Conservation (phyloP, 2,888 invertebrate species). For the Hydropsyche betteni region DNA sequence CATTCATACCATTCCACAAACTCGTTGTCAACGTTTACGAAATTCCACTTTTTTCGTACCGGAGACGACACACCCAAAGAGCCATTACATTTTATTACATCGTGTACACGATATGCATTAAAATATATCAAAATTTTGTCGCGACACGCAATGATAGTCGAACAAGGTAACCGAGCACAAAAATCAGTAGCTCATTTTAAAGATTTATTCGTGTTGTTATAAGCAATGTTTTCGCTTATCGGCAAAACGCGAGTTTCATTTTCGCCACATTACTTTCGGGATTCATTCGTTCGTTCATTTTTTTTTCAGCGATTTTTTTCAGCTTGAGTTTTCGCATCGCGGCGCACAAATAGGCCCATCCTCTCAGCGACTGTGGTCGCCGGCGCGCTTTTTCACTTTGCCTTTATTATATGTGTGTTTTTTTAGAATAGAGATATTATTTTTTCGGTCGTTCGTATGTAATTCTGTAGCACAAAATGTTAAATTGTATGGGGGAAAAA, state of each 20-base stretch:
- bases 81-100: too few relatives aligned
- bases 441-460: too few relatives aligned
- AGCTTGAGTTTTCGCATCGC: neutral
- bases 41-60: too few relatives aligned
- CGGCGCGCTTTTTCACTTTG: neutral
- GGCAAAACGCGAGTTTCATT: constrained; percentile 30
- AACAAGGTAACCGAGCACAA: constrained; percentile 23
- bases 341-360: constrained; percentile 18
- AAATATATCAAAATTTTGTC: too few relatives aligned
- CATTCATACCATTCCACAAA: too few relatives aligned
- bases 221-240: constrained; percentile 33
- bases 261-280: constrained; percentile 34
- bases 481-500: too few relatives aligned
- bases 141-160: neutral
- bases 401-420: neutral
- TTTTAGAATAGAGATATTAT: neutral
- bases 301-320: neutral
- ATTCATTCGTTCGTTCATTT: neutral
- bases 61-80: too few relatives aligned
- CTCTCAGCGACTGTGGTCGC: neutral
- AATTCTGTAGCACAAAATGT: too few relatives aligned
- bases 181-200: constrained; percentile 31
- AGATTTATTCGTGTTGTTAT: constrained; percentile 30
- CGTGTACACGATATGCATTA: too few relatives aligned
- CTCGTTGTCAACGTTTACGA: too few relatives aligned